Base-by-base conservation (phyloP, 2,797 vertebrate genomes). In the Tangara arthus region DNA sequence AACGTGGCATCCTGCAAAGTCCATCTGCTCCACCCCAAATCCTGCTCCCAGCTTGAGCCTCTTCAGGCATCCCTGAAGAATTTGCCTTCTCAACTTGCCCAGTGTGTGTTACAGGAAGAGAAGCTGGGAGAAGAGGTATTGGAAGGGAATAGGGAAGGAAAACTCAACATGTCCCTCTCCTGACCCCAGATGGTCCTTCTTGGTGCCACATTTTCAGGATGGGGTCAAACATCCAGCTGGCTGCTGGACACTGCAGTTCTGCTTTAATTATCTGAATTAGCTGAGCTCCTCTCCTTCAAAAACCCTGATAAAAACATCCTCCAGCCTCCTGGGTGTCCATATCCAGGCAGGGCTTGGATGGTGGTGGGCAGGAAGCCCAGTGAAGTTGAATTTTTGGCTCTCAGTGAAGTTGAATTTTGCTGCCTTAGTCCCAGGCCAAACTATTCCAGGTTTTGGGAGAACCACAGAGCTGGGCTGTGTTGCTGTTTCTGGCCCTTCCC, bases 1-100 rank as follows among this genome's bases (percentile, higher is more conserved):
- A 19, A 1, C 0, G 1, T 1, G 1, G 49, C n/a, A 72, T 15
- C 24, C 46, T 47, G 15, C 23, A 5, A 68, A 73, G 1, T 24
- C 39, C 24, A 6, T 4, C 12, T 1, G 28, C 56, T 35, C 30
- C 30, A 26, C 30, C 30, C 55, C 30, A 42, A 88, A 42, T 35
- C 18, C 46, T 64, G 24, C 46, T 28, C 56, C 66, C 15, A 55
- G 30, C 26, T 20, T 24, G 8, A 85, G 47, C 63, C 26, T 57
- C 12, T 14, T 23, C 39, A 72, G 35, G 52, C 42, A 65, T 2
- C 28, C 34, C 10, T 2, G 12, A 30, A 73, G 47, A 55, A 57
- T 47, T 21, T 32, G 52, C 35, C 27, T 77, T 55, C 21, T 30
- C 27, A 2, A 1, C 7, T 35, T 78, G 44, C 30, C 57, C 27